These are phyloP conservation scores for Geopemphigus sp. DNA, from an alignment of 1,140 invertebrate genomes.

Conservation along the genomic window DNA sequence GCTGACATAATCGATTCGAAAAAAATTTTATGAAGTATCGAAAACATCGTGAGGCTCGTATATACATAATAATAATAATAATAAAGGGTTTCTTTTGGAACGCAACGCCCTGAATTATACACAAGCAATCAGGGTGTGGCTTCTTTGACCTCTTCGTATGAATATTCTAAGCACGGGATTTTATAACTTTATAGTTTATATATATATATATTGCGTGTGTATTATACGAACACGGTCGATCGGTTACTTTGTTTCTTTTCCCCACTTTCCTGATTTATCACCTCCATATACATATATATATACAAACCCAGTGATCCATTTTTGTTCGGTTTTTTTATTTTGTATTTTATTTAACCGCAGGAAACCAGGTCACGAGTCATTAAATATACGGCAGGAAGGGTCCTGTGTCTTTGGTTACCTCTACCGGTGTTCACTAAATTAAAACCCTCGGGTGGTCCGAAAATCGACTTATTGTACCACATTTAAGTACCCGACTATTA, in stretches of 20 bases:
- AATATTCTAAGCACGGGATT: conserved; percentile 48
- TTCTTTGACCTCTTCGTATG: conserved; percentile 41
- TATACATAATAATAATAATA: conserved; percentile 17
- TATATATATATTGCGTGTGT: too few species aligned
- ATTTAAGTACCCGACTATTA: background rate
- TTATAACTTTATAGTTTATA: conserved; percentile 19
- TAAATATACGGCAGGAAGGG: conserved; percentile 22
- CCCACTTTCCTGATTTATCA: conserved; percentile 28
- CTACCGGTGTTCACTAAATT: conserved; percentile 19
- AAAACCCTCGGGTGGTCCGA: conserved; percentile 29
- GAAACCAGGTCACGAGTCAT: conserved; percentile 33
- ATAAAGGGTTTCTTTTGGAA: conserved; percentile 43
- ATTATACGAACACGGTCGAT: conserved; percentile 8
- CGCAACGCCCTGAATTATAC: conserved; percentile 48
- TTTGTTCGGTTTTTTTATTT: conserved; percentile 41
- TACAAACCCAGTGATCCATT: conserved; percentile 16
- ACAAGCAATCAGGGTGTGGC: conserved; percentile 42
- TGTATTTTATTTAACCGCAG: conserved; percentile 2
- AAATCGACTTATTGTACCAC: background rate
- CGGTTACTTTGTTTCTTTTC: conserved; percentile 42
- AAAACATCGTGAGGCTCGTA: background rate
- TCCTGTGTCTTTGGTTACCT: conserved; percentile 29
- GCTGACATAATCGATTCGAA: conserved; percentile 23
- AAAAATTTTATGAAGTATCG: conserved; percentile 46
- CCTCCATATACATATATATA: background rate